phyloP scores from a whole-genome alignment of 2,797 vertebrate genomes.

The Falco berigora region DNA sequence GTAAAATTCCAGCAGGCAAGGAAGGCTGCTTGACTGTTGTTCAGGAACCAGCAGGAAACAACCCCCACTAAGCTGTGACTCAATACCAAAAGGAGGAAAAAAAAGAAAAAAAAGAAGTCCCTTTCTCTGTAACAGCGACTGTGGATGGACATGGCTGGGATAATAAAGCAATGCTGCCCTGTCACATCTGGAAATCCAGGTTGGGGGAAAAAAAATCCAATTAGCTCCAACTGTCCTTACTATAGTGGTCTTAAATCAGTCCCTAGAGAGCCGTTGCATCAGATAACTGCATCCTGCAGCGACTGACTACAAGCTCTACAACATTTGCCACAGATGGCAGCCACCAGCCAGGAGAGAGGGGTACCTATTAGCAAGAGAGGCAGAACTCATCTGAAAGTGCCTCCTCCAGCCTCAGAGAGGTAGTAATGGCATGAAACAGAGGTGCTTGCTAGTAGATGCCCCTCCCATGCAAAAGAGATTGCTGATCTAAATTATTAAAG shows the following conservation, averaged over 20 bases:
- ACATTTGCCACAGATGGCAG: conserved; percentile 19
- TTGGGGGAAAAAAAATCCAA: not conserved
- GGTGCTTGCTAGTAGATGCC: not conserved
- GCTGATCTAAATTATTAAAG: not conserved
- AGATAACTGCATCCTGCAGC: not conserved
- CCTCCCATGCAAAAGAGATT: not conserved
- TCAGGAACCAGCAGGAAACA: conserved; percentile 6
- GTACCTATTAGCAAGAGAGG: conserved; percentile 4
- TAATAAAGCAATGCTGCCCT: conserved; percentile 24
- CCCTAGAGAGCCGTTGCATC: conserved; percentile 36
- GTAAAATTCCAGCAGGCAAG: conserved; percentile 41
- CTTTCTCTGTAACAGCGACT: not conserved
- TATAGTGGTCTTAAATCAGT: conserved; percentile 42
- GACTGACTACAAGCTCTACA: not conserved
- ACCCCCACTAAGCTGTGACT: conserved; percentile 14
- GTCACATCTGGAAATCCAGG: conserved; percentile 43
- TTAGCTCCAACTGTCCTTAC: conserved; percentile 43
- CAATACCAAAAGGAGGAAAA: not conserved
- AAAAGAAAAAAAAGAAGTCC: not conserved
- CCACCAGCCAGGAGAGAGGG: not conserved
- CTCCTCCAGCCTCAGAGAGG: not conserved
- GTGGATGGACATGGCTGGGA: not conserved
- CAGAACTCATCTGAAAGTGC: not conserved
- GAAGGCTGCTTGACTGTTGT: conserved; percentile 1
- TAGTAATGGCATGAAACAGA: not conserved